Evolutionary conservation across 2,113 vertebrate genomes (phyloP).

Genomic region (Zosterops pallidus): DNA sequence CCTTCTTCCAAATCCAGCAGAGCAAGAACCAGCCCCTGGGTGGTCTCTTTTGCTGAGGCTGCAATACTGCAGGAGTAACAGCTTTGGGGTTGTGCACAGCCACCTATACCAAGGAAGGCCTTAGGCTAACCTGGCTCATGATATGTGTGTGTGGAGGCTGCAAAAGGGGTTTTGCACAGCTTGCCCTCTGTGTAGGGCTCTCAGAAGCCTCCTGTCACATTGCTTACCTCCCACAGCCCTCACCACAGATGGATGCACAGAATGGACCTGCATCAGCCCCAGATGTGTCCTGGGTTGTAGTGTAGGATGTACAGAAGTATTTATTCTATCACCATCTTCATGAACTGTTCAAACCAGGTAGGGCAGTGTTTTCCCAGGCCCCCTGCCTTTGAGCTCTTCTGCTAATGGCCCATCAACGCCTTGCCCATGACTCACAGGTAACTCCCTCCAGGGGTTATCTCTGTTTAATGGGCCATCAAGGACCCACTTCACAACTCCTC

Average conservation of each 20-base stretch:
- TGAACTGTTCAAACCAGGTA: too few relatives aligned
- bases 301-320: too few relatives aligned
- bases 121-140: background rate
- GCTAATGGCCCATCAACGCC: too few relatives aligned
- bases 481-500: too few relatives aligned
- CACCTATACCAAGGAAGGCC: background rate
- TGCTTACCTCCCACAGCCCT: background rate
- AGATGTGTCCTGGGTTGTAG: background rate
- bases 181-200: fast-evolving
- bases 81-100: background rate
- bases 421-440: too few relatives aligned
- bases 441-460: too few relatives aligned
- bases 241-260: background rate
- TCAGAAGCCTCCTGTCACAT: fast-evolving
- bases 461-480: too few relatives aligned
- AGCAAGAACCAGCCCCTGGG: background rate
- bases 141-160: background rate
- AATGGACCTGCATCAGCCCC: background rate
- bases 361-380: too few relatives aligned
- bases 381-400: too few relatives aligned
- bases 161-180: background rate
- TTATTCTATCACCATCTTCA: too few relatives aligned
- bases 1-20: background rate
- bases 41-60: background rate
- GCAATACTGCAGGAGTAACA: background rate